Conservation (phyloP, 2,888 invertebrate species). For the Tetragnatha montana region DNA sequence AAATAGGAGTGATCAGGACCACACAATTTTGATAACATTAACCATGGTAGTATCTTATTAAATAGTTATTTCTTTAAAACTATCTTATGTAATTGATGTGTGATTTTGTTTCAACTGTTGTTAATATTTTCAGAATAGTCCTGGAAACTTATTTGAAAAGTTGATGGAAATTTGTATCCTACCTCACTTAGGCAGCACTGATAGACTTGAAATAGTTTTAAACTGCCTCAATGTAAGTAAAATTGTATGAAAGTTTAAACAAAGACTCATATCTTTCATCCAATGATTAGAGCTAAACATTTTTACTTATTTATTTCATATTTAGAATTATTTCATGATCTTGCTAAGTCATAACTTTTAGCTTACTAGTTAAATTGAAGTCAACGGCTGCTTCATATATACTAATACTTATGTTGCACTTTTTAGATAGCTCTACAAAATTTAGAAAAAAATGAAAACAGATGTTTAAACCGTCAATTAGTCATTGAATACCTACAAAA, state of each 20-base stretch:
- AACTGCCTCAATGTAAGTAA: slow-evolving; percentile 48
- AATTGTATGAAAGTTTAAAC: background rate
- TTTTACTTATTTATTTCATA: background rate
- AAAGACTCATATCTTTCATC: background rate
- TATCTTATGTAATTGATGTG: too few relatives aligned
- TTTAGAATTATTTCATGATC: background rate
- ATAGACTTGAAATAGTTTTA: slow-evolving; percentile 7
- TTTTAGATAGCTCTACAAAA: slow-evolving; percentile 4
- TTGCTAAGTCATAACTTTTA: background rate
- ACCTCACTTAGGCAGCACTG: background rate
- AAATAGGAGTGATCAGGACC: too few relatives aligned
- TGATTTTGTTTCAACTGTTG: too few relatives aligned
- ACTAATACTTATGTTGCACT: background rate
- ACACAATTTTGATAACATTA: too few relatives aligned
- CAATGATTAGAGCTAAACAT: background rate
- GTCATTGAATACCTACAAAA: background rate
- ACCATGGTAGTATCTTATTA: too few relatives aligned
- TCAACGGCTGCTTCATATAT: background rate
- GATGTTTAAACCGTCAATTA: background rate
- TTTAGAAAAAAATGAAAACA: background rate
- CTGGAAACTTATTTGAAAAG: slow-evolving; percentile 8
- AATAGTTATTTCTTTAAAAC: too few relatives aligned
- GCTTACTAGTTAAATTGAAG: background rate
- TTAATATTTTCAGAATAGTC: slow-evolving; percentile 6
- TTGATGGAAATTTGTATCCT: slow-evolving; percentile 24